These are phyloP conservation scores for Hyphantria cunea DNA, from an alignment of 1,140 invertebrate genomes.

Conservation along the genomic window DNA sequence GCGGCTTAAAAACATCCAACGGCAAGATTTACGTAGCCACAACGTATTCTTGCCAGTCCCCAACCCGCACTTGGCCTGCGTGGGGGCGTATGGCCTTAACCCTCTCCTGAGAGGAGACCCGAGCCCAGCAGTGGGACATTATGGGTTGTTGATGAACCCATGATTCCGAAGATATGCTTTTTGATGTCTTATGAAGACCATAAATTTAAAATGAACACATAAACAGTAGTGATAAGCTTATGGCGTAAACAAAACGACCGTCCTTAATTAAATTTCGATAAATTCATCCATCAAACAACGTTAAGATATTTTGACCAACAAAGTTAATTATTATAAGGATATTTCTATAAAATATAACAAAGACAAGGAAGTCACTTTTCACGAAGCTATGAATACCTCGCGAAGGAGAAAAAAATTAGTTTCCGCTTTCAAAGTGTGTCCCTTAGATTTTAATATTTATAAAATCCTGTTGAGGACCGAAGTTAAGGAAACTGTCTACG, in stretches of 20 bases:
- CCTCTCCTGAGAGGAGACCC: no score
- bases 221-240: conserved; percentile 9
- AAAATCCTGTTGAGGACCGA: conserved; percentile 60
- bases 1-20: no score
- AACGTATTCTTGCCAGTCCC: no score
- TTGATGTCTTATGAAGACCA: no score
- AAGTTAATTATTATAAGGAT: conserved; percentile 17
- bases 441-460: conserved; percentile 68
- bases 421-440: conserved; percentile 50
- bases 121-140: no score
- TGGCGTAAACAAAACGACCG: not conserved
- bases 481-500: conserved; percentile 61
- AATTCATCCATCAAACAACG: not conserved
- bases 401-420: conserved; percentile 46
- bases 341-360: conserved; percentile 21
- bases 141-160: no score
- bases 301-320: conserved; percentile 1
- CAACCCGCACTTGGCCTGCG: no score
- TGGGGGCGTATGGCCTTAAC: no score
- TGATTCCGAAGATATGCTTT: no score
- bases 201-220: not conserved
- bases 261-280: conserved; percentile 26
- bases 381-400: conserved; percentile 38
- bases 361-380: conserved; percentile 18
- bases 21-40: no score